These are phyloP conservation scores for Falco concolor DNA, from an alignment of 2,797 vertebrate species.

Conservation along the genomic window DNA sequence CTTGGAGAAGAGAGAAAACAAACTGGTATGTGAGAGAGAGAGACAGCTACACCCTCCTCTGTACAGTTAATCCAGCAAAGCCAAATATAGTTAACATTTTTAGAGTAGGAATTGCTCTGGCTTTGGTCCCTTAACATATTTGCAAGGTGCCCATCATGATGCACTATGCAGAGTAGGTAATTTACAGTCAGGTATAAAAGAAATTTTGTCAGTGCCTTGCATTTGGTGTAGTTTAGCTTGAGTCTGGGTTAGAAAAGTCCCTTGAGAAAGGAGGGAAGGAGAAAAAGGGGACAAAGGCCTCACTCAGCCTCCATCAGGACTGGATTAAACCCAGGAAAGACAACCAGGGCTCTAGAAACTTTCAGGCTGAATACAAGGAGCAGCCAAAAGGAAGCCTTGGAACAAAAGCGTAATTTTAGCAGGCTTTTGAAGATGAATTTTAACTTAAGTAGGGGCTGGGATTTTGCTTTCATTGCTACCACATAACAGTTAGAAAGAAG, in stretches of 20 bases:
- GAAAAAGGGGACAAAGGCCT: neutral
- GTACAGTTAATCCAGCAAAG: neutral
- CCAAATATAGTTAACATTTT: neutral
- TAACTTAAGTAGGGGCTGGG: neutral
- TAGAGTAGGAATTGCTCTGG: neutral
- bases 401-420: conserved; percentile 21
- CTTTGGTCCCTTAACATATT: neutral
- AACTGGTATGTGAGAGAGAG: neutral
- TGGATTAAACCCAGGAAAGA: conserved; percentile 21
- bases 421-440: conserved; percentile 7
- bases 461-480: conserved; percentile 22
- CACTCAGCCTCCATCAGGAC: neutral
- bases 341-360: neutral
- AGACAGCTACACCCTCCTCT: neutral
- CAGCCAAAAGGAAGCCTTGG: neutral
- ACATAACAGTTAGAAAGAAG: neutral
- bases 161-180: neutral
- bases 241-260: neutral
- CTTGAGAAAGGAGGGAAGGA: neutral
- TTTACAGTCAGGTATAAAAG: neutral
- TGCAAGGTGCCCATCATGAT: neutral
- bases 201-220: neutral
- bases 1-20: neutral
- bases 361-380: neutral
- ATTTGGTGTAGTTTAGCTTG: neutral